phyloP scores from a whole-genome alignment of 2,888 invertebrate genomes.

The Branchellion lobata region DNA sequence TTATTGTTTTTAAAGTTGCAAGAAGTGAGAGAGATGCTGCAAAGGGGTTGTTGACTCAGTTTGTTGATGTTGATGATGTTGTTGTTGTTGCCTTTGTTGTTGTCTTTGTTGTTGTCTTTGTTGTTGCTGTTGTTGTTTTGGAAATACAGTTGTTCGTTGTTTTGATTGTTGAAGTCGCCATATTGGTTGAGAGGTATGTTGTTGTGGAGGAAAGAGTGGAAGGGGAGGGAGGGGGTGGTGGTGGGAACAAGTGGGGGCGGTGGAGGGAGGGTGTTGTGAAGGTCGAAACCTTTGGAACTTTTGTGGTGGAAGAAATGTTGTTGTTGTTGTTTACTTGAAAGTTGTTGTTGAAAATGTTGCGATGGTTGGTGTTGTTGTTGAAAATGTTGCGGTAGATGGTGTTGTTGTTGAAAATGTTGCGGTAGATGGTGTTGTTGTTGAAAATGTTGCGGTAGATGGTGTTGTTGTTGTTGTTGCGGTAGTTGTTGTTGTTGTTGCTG shows the following conservation, averaged over 20 bases:
- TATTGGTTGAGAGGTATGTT: neutral
- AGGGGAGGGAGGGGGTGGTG: too few species aligned
- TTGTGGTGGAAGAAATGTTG: neutral
- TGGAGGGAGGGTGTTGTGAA: too few species aligned
- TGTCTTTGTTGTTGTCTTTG: too few species aligned
- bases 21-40: neutral
- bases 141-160: neutral
- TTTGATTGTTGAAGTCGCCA: neutral
- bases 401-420: neutral
- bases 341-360: too few species aligned
- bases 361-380: too few species aligned
- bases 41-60: too few species aligned
- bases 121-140: too few species aligned
- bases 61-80: too few species aligned
- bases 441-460: neutral
- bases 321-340: too few species aligned
- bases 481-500: neutral
- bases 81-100: too few species aligned
- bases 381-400: neutral
- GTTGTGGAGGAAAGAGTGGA: too few species aligned
- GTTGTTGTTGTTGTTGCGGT: neutral
- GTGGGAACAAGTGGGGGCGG: too few species aligned
- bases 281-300: neutral
- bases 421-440: neutral
- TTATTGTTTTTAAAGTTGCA: neutral